Base-by-base conservation (phyloP, 2,888 invertebrate species). In the Cataglyphis albicans region DNA sequence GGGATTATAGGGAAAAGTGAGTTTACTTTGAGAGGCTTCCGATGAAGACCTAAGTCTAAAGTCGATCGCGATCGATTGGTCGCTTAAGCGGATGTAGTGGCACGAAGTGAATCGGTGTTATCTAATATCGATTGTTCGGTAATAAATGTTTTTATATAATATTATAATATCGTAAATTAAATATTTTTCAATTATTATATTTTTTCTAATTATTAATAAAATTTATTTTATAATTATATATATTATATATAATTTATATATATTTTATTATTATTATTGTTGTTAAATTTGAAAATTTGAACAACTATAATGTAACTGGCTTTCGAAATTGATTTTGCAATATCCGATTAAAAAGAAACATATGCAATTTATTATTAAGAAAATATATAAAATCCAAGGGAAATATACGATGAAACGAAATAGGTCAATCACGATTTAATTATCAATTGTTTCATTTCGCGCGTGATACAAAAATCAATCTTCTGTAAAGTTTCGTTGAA, bases 1-100 rank as follows among this genome's bases (percentile, higher is more conserved):
- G 18, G 70, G 78, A 70, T 78, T 78, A 78, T 68, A 44, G 70
- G 44, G 32, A 70, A 78, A 70, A 78, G 70, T 44, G 44, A 78
- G 78, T 70, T 78, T 70, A 44, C 32, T 70, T 59, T 57, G 70
- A 44, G 57, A 59, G 32, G 25, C 57, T 15, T 0, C 21, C 35
- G 70, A 70, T 21, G 78, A 21, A 78, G 44, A 38, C 76, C 12
- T 44, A 70, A 70, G n/a, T 52, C 59, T n/a, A 68, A 68, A 78
- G 68, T 68, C 41, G 70, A 78, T 78, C 76, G 12, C 41, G 57
- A 67, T 70, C 70, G 70, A 78, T 78, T 78, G 29, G 57, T 59
- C 21, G 38, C 41, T 10, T 78, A 70, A 48, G 32, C 29, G n/a
- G 59, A 78, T 65, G 76, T 65, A 7, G 6, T 29, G 67, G 6